Base-by-base conservation (phyloP, 2,888 invertebrate species). In the Diaperis boleti region DNA sequence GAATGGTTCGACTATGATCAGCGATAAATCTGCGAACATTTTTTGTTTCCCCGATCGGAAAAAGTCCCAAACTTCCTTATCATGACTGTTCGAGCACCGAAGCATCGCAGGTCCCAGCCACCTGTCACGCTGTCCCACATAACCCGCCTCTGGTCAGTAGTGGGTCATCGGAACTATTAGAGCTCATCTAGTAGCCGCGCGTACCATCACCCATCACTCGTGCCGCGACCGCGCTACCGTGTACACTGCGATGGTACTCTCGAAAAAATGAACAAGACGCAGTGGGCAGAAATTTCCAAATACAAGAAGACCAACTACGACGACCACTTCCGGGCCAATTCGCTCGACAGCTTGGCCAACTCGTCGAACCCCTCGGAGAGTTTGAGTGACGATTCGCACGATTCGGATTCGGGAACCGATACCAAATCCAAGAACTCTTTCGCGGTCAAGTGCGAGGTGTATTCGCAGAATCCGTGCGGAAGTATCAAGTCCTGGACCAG, bases 271-370 rank as follows among this genome's bases (percentile, higher is more conserved):
- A 64, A 45, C 47, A 64, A 56, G 15, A 52, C 60, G n/a, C 59
- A 64, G 45, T 64, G 64, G 64, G 20, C 64, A 8, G 64, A 64
- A 17, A 42, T 61, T 18, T 52, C 59, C 41, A 45, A 60, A 31
- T 39, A 49, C 37, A 62, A 59, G 7, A 66, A 50, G 13, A 62
- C 64, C 29, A 68, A 68, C 35, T 10, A 70, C 15, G 65, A 69
- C n/a, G 72, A 72, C 14, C 74, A 72, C 57, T 76, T 71, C 66
- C 74, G 76, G 54, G 84, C 87, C 1, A 86, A 88, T 42, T 89
- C 89, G 1, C 79, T 90, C 47, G 90, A 90, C 76, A 89, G 88
- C 66, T 83, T 90, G 20, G 89, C 89, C 62, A 89, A 89, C 80
- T 87, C 89, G 2, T 89, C 89, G 0, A 88, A 88, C 72, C 86